Evolutionary conservation across 1,140 invertebrate genomes (phyloP).

Genomic region (Oreohelix idahoensis): DNA sequence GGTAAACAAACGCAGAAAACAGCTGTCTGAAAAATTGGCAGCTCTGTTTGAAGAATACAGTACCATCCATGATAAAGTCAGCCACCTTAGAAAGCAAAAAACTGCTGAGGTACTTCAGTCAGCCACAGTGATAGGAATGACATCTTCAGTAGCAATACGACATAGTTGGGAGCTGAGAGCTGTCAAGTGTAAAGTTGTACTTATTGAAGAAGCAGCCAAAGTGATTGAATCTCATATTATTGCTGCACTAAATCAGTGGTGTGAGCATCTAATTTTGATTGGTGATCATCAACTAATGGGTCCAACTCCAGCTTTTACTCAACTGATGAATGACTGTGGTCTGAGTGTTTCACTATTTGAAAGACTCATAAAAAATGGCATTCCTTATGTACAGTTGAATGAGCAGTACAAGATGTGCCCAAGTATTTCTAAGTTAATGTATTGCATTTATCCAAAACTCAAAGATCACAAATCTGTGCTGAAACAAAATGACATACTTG

Average conservation of each 20-base stretch:
- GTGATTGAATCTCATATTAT: conserved; percentile 61
- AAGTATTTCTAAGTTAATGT: conserved; percentile 71
- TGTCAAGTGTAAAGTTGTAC: conserved; percentile 60
- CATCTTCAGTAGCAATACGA: conserved; percentile 69
- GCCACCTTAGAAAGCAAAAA: conserved; percentile 37
- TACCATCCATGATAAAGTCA: background rate
- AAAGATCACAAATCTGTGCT: conserved; percentile 64
- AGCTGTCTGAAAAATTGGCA: background rate
- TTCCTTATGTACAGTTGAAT: conserved; percentile 63
- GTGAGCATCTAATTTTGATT: conserved; percentile 80
- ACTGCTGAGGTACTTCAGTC: conserved; percentile 61
- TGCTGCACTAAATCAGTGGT: conserved; percentile 76
- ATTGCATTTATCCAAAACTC: conserved; percentile 70
- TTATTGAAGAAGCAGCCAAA: conserved; percentile 74
- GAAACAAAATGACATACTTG: conserved; percentile 61
- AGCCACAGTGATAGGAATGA: conserved; percentile 69
- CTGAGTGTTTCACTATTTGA: conserved; percentile 73
- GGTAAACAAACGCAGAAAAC: too few relatives aligned
- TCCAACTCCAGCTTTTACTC: conserved; percentile 70
- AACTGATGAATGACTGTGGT: conserved; percentile 65
- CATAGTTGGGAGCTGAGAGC: conserved; percentile 54
- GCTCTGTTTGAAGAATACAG: background rate
- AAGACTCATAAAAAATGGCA: conserved; percentile 67
- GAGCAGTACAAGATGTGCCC: conserved; percentile 60
- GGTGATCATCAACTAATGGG: conserved; percentile 79